Evolutionary conservation across 92 coral and sea anemone genomes (phyloP).

Genomic region (Palythoa caribaeorum): DNA sequence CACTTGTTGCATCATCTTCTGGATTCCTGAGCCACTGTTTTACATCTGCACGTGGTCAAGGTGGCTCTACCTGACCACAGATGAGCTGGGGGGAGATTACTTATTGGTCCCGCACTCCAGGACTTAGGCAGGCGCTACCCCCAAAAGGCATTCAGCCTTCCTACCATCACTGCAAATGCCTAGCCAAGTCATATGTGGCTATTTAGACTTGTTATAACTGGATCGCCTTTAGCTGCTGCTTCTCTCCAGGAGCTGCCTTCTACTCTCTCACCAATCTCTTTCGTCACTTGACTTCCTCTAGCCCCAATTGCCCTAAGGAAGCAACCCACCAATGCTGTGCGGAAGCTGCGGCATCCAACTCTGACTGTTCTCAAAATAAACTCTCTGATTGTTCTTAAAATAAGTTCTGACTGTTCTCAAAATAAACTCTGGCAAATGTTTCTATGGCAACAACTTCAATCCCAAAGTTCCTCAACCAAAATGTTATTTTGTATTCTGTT

Average conservation of each 20-base stretch:
- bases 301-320: no score
- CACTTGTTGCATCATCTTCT: neutral
- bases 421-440: no score
- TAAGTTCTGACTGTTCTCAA: no score
- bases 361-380: no score
- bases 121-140: constrained; percentile 6
- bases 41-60: neutral
- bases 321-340: no score
- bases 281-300: no score
- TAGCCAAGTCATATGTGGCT: neutral
- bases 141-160: neutral
- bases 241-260: neutral
- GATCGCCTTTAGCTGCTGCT: neutral
- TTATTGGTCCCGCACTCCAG: neutral
- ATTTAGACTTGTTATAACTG: neutral
- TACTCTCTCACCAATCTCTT: no score
- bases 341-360: no score
- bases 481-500: no score
- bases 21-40: neutral
- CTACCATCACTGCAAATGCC: constrained; percentile 7
- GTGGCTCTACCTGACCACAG: constrained; percentile 6
- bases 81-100: neutral
- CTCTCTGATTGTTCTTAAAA: no score
- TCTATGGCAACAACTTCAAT: no score
- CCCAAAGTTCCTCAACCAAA: no score